Percentiles rank a stretch among this genome's conserved stretches.
phyloP scores from a whole-genome alignment of 2,888 invertebrate genomes.

The Lacanobia wlatinum region DNA sequence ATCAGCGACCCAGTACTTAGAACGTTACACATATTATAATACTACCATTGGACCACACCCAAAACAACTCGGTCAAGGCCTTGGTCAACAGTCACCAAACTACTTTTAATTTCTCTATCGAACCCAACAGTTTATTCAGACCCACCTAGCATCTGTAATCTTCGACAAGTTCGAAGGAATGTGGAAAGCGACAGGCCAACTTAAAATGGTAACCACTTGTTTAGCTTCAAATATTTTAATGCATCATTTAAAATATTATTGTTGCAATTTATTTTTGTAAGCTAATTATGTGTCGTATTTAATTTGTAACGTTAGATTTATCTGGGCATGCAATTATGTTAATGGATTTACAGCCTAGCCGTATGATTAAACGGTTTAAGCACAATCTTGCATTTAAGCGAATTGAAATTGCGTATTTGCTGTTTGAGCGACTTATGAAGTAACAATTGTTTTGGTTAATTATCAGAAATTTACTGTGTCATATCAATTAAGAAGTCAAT shows the following conservation, averaged over 20 bases:
- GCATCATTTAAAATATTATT: constrained; percentile 39
- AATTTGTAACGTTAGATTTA: constrained; percentile 49
- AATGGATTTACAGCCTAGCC: constrained; percentile 30
- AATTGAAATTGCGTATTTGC: background rate
- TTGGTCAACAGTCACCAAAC: constrained; percentile 70
- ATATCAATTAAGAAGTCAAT: background rate
- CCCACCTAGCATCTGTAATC: constrained; percentile 19
- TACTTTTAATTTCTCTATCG: constrained; percentile 74
- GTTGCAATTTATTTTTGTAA: constrained; percentile 59
- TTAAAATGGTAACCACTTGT: constrained; percentile 46
- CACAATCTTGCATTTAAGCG: constrained; percentile 7
- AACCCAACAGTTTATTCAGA: constrained; percentile 50
- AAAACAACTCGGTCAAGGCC: constrained; percentile 82
- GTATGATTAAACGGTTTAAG: constrained; percentile 18
- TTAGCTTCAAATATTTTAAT: constrained; percentile 55
- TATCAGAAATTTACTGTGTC: too few relatives aligned
- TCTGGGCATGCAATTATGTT: constrained; percentile 31
- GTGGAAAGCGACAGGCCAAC: constrained; percentile 58
- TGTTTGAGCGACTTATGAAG: background rate
- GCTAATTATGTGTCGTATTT: constrained; percentile 52
- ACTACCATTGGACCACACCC: constrained; percentile 73
- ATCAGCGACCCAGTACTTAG: constrained; percentile 49
- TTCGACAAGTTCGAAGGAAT: background rate
- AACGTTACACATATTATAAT: constrained; percentile 58
- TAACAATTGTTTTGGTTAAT: too few relatives aligned